Evolutionary conservation across 2,797 vertebrate genomes (phyloP).

Genomic region (Manis javanica): DNA sequence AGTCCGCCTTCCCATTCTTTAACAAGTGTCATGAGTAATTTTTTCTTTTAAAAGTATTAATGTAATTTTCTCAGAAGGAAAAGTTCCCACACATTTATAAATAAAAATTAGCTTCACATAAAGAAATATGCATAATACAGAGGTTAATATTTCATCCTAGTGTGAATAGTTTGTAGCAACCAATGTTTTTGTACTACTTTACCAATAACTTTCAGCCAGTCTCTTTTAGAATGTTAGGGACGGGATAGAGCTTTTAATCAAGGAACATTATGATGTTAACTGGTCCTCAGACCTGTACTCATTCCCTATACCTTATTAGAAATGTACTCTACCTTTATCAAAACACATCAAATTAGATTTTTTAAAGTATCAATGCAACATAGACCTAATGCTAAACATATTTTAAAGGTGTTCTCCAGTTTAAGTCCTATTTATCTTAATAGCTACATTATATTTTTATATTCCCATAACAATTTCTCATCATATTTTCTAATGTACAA

Average conservation of each 20-base stretch:
- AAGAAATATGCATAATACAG: not conserved
- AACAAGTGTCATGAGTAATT: not conserved
- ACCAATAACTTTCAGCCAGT: not conserved
- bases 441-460: not conserved
- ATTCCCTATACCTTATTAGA: not conserved
- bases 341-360: constrained; percentile 16
- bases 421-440: not conserved
- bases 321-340: not conserved
- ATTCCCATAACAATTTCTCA: constrained; percentile 23
- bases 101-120: not conserved
- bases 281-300: not conserved
- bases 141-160: not conserved
- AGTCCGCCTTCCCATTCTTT: not conserved
- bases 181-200: not conserved
- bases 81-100: not conserved
- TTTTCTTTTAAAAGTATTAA: not conserved
- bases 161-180: not conserved
- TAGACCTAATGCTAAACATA: not conserved
- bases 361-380: not conserved
- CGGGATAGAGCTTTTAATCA: not conserved
- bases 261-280: not conserved
- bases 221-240: not conserved
- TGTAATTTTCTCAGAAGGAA: not conserved
- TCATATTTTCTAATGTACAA: not conserved
- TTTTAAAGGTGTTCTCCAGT: not conserved